A percentile compares a stretch with the other conserved stretches of the same genome.
These are phyloP conservation scores for Corythornis vintsioides DNA, from an alignment of 2,113 vertebrate species.

Conservation along the genomic window DNA sequence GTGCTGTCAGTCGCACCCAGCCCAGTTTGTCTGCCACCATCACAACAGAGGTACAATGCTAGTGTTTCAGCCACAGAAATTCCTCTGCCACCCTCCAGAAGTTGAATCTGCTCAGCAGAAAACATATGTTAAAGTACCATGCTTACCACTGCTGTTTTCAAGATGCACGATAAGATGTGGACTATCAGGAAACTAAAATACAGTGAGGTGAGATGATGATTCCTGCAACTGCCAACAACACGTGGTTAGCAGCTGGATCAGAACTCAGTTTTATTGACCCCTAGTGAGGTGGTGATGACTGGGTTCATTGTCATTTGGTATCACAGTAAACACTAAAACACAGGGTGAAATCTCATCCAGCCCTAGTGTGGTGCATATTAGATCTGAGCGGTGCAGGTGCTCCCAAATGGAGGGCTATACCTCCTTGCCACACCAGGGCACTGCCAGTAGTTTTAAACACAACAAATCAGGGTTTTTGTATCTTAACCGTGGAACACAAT, in stretches of 20 bases:
- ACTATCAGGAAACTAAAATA: not conserved
- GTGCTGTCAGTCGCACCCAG: not conserved
- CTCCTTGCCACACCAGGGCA: not conserved
- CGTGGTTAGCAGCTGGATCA: not conserved
- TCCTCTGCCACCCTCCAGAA: not conserved
- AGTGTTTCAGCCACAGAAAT: not conserved
- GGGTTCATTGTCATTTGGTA: not conserved
- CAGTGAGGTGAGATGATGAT: fast-evolving
- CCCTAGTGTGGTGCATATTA: not conserved
- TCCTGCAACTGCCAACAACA: not conserved
- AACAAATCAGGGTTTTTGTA: not conserved
- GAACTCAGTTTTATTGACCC: not conserved
- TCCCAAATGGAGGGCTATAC: not conserved
- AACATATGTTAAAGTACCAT: not conserved
- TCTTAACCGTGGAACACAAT: not conserved
- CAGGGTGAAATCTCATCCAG: not conserved
- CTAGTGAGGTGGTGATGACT: not conserved
- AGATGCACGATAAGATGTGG: not conserved
- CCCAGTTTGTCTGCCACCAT: not conserved
- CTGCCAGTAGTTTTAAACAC: not conserved
- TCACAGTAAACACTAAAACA: not conserved
- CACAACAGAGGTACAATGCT: not conserved
- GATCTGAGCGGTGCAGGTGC: not conserved
- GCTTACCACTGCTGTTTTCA: not conserved
- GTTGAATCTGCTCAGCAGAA: not conserved